phyloP scores from a whole-genome alignment of 2,797 vertebrate genomes.

The Glyptemys insculpta region DNA sequence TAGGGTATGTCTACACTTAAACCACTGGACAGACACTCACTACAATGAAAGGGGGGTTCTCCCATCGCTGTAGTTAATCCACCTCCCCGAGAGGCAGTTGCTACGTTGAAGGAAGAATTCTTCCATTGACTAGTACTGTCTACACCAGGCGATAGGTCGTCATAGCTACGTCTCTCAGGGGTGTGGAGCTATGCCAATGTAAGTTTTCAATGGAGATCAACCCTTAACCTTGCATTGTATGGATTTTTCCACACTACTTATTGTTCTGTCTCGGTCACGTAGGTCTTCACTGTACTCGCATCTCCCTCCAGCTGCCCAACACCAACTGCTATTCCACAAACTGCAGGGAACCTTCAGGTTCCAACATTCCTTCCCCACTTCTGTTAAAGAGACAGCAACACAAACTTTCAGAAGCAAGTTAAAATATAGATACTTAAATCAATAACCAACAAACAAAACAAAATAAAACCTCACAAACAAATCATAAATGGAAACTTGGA shows the following conservation, averaged over 20 bases:
- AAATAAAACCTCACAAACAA: neutral
- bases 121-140: neutral
- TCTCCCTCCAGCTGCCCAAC: neutral
- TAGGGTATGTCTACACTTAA: neutral
- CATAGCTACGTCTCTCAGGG: neutral
- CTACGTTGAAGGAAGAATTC: neutral
- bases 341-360: neutral
- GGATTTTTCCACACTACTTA: neutral
- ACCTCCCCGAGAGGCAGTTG: neutral
- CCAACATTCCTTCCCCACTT: neutral
- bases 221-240: neutral
- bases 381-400: neutral
- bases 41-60: neutral
- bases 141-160: neutral
- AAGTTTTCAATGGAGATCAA: neutral
- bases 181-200: neutral
- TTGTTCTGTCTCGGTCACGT: neutral
- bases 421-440: neutral
- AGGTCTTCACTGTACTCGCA: fast-evolving
- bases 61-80: neutral
- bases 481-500: neutral
- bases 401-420: neutral
- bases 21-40: neutral
- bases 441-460: neutral
- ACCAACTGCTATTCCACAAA: neutral